A percentile compares a stretch with the other conserved stretches of the same genome.
These are phyloP conservation scores for Lutjanus campechanus DNA, from an alignment of 2,797 vertebrate species.

Conservation along the genomic window DNA sequence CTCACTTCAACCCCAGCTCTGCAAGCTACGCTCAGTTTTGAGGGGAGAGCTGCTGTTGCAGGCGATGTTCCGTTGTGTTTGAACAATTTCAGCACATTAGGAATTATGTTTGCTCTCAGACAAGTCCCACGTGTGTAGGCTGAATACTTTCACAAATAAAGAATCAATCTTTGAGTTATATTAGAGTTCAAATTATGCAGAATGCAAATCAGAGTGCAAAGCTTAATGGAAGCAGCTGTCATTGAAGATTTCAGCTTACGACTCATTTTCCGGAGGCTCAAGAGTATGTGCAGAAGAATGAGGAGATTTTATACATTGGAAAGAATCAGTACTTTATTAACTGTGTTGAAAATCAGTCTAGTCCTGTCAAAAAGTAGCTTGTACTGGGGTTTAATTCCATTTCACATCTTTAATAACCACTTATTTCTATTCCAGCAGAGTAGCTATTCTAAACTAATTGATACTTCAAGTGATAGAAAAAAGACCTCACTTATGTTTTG, in stretches of 20 bases:
- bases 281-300: background rate
- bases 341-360: constrained; percentile 18
- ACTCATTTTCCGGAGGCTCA: constrained; percentile 17
- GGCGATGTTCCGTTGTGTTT: constrained; percentile 12
- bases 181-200: constrained; percentile 43
- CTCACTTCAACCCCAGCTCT: constrained; percentile 2
- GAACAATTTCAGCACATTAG: constrained; percentile 27
- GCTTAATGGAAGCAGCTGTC: constrained; percentile 61
- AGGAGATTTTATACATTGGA: constrained; percentile 22
- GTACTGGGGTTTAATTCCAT: constrained; percentile 16
- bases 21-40: constrained; percentile 10
- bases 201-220: constrained; percentile 49
- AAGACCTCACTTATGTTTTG: background rate
- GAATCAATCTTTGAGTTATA: constrained; percentile 29
- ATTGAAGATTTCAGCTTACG: constrained; percentile 41
- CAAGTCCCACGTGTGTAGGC: constrained; percentile 14
- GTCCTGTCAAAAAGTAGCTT: constrained; percentile 19
- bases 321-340: constrained; percentile 26
- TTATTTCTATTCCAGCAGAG: background rate
- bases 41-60: constrained; percentile 11
- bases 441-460: background rate
- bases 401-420: background rate
- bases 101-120: constrained; percentile 27
- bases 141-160: constrained; percentile 26
- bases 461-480: background rate